Percentiles rank a stretch among this genome's conserved stretches.
These are phyloP conservation scores for Pachyrhynchus sulphureomaculatus DNA, from an alignment of 1,140 invertebrate species.

Conservation along the genomic window DNA sequence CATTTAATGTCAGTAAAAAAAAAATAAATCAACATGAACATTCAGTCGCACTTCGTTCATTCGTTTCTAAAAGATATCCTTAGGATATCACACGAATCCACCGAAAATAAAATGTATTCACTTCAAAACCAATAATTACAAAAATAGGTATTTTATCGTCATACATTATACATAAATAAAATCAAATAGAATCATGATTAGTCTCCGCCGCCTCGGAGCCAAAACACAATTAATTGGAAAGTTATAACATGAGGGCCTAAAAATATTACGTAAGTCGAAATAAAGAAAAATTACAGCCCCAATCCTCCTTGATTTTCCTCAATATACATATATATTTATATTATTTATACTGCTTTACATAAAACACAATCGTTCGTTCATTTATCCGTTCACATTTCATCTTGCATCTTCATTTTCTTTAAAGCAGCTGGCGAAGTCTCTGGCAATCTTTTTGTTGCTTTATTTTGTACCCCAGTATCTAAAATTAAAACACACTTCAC, in stretches of 20 bases:
- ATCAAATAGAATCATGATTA: background rate
- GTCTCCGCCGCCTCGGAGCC: background rate
- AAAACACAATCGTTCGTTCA: conserved; percentile 14
- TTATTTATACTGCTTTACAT: conserved; percentile 34
- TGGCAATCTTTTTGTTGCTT: conserved; percentile 42
- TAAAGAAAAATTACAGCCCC: conserved; percentile 6
- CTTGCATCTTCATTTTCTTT: conserved; percentile 44
- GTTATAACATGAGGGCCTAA: background rate
- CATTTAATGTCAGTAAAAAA: conserved; percentile 8
- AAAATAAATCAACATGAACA: conserved; percentile 4
- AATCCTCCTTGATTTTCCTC: background rate
- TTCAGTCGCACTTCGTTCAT: conserved; percentile 13
- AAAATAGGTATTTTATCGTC: background rate
- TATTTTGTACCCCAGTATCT: conserved; percentile 44
- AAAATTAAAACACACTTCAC: conserved; percentile 26
- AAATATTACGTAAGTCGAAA: background rate
- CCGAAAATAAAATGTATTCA: background rate
- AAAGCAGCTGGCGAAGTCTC: conserved; percentile 33
- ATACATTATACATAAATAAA: conserved; percentile 4
- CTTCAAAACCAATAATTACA: background rate
- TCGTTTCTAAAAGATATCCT: background rate
- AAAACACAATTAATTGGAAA: conserved; percentile 1
- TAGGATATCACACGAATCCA: background rate
- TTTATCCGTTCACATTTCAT: conserved; percentile 34
- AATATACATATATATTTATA: conserved; percentile 14